Conservation (phyloP, 2,797 vertebrate genomes). For the Ctenochaetus hawaiiensis region DNA sequence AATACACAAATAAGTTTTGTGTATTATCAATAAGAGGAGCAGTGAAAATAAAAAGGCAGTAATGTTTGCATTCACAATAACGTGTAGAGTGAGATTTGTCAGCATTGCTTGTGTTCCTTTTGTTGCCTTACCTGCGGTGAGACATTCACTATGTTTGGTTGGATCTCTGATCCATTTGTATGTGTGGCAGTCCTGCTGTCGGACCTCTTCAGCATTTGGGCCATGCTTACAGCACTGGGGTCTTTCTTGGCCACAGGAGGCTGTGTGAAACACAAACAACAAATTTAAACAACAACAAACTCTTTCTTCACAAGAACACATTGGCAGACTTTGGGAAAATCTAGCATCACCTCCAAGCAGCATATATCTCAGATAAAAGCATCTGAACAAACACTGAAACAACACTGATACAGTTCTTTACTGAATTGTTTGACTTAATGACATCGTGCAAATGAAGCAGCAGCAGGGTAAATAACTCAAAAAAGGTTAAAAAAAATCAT, state of each 20-base stretch:
- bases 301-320: neutral
- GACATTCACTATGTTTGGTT: slow-evolving; percentile 64
- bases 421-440: slow-evolving; percentile 22
- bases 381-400: neutral
- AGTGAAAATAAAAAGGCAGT: neutral
- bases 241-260: slow-evolving; percentile 87
- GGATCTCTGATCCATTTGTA: slow-evolving; percentile 81
- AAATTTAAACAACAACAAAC: slow-evolving; percentile 23
- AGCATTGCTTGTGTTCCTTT: no score
- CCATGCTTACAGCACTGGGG: slow-evolving; percentile 77
- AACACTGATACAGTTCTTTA: slow-evolving; percentile 23
- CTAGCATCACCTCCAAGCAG: neutral
- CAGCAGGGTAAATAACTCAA: slow-evolving; percentile 6
- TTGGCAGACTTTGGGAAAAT: neutral
- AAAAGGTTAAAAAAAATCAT: slow-evolving; percentile 17
- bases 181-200: slow-evolving; percentile 84
- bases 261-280: slow-evolving; percentile 74
- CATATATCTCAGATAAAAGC: neutral
- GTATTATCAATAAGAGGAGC: neutral
- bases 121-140: slow-evolving; percentile 84
- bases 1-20: no score
- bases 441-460: slow-evolving; percentile 34
- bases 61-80: neutral
- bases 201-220: slow-evolving; percentile 85
- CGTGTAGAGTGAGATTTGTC: no score